Base-by-base conservation (phyloP, 2,888 invertebrate species). In the Meteorus colon region DNA sequence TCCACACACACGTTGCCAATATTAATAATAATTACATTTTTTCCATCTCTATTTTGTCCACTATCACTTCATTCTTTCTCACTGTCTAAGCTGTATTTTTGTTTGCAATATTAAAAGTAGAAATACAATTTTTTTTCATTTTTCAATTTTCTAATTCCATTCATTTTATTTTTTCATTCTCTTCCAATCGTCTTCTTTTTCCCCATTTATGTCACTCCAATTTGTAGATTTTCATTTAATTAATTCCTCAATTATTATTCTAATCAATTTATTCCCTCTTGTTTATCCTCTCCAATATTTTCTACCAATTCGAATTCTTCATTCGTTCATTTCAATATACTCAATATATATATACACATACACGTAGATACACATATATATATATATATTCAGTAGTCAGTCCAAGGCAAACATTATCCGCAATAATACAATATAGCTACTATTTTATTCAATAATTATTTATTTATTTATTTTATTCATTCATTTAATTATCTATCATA, bases 361-460 rank as follows among this genome's bases (percentile, higher is more conserved):
- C 81, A 79, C 77, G 34, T 34, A 34, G 2, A 34, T 34, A 80
- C 1, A 78, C 1, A 78, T 89, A 34, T 34, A 34, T 34, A 34
- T 48, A 48, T 48, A 48, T 48, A 48, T 48, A 48, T n/a, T 48
- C 48, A 48, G n/a, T 41, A 89, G 85, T 89, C 89, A 89, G 89
- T 89, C 88, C 88, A 89, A 89, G 89, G 89, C 89, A 89, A 89
- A 89, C 88, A 86, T 88, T 88, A 87, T 89, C 85, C 85, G 87
- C 85, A 84, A 85, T 85, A 84, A 85, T 86, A 86, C 85, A 86
- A 88, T 87, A 86, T 86, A 87, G 82, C 85, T 87, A 89, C 85
- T 84, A 86, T 87, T 85, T 84, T 51, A 48, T 45, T 19, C 27
- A 24, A 27, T 68, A 29, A 29, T 81, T 82, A 82, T 80, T 83